Evolutionary conservation across 2,797 vertebrate genomes (phyloP).

Genomic region (Telmatherina bonti): DNA sequence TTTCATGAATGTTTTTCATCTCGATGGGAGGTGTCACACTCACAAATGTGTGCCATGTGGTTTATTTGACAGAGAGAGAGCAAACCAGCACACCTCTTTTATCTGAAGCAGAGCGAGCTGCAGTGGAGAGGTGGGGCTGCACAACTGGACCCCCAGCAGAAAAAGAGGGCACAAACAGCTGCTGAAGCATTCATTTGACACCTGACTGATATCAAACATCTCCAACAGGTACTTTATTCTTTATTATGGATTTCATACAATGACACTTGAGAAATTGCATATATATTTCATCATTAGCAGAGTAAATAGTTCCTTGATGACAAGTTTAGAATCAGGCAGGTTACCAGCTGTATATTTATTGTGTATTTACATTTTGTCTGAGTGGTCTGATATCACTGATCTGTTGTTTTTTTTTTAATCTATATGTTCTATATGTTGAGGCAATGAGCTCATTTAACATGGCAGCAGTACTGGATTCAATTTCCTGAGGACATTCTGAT

Average conservation of each 20-base stretch:
- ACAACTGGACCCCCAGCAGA: constrained; percentile 20
- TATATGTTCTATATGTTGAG: too few relatives aligned
- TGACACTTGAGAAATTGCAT: background rate
- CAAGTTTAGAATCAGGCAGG: background rate
- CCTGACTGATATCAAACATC: background rate
- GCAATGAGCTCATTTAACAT: background rate
- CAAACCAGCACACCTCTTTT: constrained; percentile 28
- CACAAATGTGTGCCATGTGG: constrained; percentile 10
- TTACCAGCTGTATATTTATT: background rate
- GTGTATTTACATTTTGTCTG: background rate
- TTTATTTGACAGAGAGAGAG: constrained; percentile 7
- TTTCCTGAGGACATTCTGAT: background rate
- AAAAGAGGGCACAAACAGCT: constrained; percentile 34
- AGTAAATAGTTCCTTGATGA: background rate
- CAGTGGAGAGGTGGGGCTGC: constrained; percentile 31
- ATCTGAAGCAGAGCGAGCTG: constrained; percentile 39
- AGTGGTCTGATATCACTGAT: background rate
- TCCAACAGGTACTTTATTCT: constrained; percentile 53
- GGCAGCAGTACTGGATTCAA: background rate
- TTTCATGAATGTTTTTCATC: background rate
- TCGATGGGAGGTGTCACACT: constrained; percentile 47
- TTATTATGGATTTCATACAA: constrained; percentile 6
- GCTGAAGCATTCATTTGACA: constrained; percentile 13
- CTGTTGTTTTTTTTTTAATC: too few relatives aligned
- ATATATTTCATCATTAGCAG: background rate